Conservation (phyloP, 2,888 invertebrate species). For the Torymus tubicola region DNA sequence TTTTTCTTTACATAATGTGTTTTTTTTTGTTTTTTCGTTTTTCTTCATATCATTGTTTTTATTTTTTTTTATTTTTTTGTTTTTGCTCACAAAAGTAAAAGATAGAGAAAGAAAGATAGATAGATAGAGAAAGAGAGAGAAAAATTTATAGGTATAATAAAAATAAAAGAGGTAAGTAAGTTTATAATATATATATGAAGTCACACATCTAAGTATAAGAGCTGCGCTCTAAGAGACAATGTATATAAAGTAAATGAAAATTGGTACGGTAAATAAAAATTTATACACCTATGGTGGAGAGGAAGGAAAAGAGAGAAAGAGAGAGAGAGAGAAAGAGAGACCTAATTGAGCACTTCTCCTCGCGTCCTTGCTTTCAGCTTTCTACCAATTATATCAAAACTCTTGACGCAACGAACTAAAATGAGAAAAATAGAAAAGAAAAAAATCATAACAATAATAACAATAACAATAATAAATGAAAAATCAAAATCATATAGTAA, state of each 20-base stretch:
- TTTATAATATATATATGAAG: too few species aligned
- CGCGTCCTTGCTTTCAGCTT: constrained; percentile 30
- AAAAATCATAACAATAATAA: neutral
- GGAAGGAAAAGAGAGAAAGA: neutral
- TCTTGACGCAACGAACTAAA: constrained; percentile 20
- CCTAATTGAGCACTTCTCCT: neutral
- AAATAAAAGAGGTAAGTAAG: neutral
- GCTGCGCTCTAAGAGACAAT: constrained; percentile 4
- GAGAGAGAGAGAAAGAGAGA: neutral
- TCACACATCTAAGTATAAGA: constrained; percentile 15
- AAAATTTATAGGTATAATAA: neutral
- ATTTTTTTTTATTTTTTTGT: too few species aligned
- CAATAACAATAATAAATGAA: too few species aligned
- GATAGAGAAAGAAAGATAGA: too few species aligned
- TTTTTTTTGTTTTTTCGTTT: too few species aligned
- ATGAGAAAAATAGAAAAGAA: neutral
- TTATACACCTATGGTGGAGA: neutral
- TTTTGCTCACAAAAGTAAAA: too few species aligned
- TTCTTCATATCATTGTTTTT: too few species aligned
- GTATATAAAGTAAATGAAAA: too few species aligned
- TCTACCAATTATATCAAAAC: constrained; percentile 20
- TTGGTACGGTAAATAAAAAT: too few species aligned
- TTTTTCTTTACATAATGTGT: too few species aligned
- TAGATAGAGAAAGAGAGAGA: too few species aligned
- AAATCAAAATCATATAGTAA: neutral